phyloP scores from a whole-genome alignment of 1,140 invertebrate species.

The Pogonomyrmex californicus region DNA sequence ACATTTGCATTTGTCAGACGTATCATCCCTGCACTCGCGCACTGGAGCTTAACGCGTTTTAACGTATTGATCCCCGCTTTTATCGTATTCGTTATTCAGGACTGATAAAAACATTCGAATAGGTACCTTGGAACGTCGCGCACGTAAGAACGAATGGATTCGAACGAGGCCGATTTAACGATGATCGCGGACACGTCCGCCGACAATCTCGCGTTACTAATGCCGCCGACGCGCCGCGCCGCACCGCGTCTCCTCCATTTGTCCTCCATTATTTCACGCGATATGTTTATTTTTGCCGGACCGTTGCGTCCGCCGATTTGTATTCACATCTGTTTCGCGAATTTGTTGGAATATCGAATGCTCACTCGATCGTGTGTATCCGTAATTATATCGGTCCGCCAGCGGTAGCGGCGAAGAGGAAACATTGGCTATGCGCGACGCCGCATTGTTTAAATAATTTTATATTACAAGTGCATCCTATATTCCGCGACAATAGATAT shows the following conservation, averaged over 20 bases:
- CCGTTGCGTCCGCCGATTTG: slow-evolving; percentile 20
- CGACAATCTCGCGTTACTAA: slow-evolving; percentile 28
- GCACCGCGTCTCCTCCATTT: not conserved
- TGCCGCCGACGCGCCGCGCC: not conserved
- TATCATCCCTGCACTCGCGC: not conserved
- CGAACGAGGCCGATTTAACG: not conserved
- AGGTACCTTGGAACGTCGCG: not conserved
- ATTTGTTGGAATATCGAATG: slow-evolving; percentile 56
- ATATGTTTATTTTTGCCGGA: slow-evolving; percentile 48
- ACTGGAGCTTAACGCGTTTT: not conserved
- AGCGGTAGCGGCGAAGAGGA: slow-evolving; percentile 16
- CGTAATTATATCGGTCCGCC: slow-evolving; percentile 40
- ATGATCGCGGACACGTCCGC: not conserved
- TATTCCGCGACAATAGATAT: not conserved
- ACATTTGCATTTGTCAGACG: not conserved
- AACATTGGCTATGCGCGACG: slow-evolving; percentile 27
- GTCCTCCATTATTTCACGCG: slow-evolving; percentile 37
- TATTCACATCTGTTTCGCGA: slow-evolving; percentile 50
- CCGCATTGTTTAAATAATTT: slow-evolving; percentile 57
- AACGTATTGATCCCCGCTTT: not conserved
- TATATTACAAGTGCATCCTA: slow-evolving; percentile 42
- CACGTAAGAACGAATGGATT: not conserved
- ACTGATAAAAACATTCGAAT: not conserved
- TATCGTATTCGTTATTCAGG: not conserved
- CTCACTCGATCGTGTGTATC: not conserved